Percentiles rank a stretch among this genome's conserved stretches.
Conservation (phyloP, 1,140 invertebrate species). For the Conus ventricosus region DNA sequence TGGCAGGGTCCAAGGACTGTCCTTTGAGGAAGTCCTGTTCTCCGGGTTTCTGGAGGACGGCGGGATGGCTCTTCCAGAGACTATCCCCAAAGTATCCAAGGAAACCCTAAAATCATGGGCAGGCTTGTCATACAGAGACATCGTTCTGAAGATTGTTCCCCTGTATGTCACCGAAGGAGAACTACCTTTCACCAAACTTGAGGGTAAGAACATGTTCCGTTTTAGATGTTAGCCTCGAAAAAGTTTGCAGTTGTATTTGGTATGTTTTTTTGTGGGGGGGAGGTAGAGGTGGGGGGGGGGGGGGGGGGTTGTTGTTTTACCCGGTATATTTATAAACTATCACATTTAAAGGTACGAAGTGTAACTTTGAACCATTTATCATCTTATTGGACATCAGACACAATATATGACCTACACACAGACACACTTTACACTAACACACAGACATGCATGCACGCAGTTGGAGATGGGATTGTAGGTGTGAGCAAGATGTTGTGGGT, state of each 20-base stretch:
- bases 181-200: conserved; percentile 68
- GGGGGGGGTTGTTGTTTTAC: too few relatives aligned
- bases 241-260: background rate
- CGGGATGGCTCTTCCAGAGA: conserved; percentile 75
- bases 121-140: conserved; percentile 69
- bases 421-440: too few relatives aligned
- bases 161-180: conserved; percentile 74
- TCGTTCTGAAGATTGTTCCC: conserved; percentile 72
- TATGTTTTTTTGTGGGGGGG: too few relatives aligned
- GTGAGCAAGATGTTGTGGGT: too few relatives aligned
- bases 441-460: too few relatives aligned
- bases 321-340: too few relatives aligned
- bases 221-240: background rate
- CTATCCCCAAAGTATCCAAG: conserved; percentile 66
- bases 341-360: too few relatives aligned
- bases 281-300: too few relatives aligned
- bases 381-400: too few relatives aligned
- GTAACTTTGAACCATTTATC: too few relatives aligned
- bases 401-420: too few relatives aligned
- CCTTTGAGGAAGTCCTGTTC: conserved; percentile 74
- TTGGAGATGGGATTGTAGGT: too few relatives aligned
- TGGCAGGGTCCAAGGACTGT: conserved; percentile 60
- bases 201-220: conserved; percentile 56
- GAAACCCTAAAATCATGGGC: conserved; percentile 71
- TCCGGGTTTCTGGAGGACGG: conserved; percentile 75